Evolutionary conservation across 2,797 vertebrate species (phyloP), one percentile per base, ranked within the genome.

Genomic region (Eutrigla gurnardus): DNA sequence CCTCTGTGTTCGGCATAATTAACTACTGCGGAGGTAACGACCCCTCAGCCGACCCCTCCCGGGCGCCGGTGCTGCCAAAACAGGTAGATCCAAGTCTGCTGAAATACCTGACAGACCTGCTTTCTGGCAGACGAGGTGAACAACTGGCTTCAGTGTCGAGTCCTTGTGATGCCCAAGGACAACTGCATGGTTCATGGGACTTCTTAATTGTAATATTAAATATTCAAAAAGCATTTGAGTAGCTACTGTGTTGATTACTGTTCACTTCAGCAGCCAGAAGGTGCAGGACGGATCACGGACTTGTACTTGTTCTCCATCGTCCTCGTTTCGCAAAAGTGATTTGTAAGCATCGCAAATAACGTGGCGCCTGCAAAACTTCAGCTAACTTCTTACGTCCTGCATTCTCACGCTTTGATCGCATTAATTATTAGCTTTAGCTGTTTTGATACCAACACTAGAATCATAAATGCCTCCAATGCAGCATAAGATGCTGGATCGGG

Each of bases 1-100:
- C 84, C 84, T 76, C 77, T 47, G 57, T 55, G 82, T 77, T 61
- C 25, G 25, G 65, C 40, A 43, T 83, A 76, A 86, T 84, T 73
- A 86, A 80, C 55, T 37, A 10, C 77, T 42, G 57, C 73, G 55
- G 66, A 73, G 81, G 79, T 76, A 80, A 81, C 53, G 42, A 80
- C 80, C 71, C 80, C 77, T 80, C 46, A 40, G 75, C 65, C 10
- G 5, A 25, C 25, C 25, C 69, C 57, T 55, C 14, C 25, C 7
- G 70, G 65, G 57, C 53, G 46, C 57, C 42, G 35, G 53, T 35
- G 13, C 40, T 79, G 73, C 81, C 72, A 78, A 73, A 86, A 60
- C 76, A 79, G 81, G 77, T 67, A 77, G 77, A 78, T 43, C 53
- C 32, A 59, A 58, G 64, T 77, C 35, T 71, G 69, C 61, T 1